Evolutionary conservation across 2,113 vertebrate species (phyloP).

Genomic region (Egretta garzetta): DNA sequence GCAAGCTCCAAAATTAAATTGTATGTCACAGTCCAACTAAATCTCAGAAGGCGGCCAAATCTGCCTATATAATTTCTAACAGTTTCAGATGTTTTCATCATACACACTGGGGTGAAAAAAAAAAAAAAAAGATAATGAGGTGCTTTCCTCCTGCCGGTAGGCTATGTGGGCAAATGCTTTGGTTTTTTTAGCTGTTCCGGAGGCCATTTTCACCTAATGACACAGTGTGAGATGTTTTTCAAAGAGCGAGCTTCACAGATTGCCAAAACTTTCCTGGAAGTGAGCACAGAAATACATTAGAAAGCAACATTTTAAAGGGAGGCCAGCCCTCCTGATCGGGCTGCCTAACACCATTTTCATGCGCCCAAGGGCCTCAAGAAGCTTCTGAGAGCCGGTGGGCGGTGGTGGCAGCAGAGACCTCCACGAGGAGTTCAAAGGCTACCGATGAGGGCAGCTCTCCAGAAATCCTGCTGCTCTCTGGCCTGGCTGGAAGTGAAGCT

Average conservation of each 20-base stretch:
- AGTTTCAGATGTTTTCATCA: not conserved
- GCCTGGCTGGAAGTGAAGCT: not conserved
- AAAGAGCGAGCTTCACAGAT: not conserved
- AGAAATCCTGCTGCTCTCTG: not conserved
- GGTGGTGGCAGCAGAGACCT: not conserved
- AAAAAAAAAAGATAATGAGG: not conserved
- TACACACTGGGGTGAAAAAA: not conserved
- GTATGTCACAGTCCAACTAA: not conserved
- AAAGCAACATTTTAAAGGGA: not conserved
- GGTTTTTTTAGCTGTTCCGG: not conserved
- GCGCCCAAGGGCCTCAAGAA: not conserved
- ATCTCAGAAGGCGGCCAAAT: not conserved
- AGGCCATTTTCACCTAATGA: not conserved
- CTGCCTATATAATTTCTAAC: not conserved
- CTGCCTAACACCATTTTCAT: not conserved
- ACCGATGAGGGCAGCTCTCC: not conserved
- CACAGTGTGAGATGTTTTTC: not conserved
- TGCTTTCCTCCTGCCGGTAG: not conserved
- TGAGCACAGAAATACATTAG: not conserved
- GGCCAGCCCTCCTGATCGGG: not conserved
- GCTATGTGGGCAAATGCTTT: not conserved
- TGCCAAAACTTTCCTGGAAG: slow-evolving; percentile 41
- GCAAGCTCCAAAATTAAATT: not conserved
- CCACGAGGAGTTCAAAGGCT: not conserved
- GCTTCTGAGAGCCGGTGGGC: not conserved